Conservation (phyloP, 2,113 vertebrate genomes). For the Chelonoidis abingdonii region DNA sequence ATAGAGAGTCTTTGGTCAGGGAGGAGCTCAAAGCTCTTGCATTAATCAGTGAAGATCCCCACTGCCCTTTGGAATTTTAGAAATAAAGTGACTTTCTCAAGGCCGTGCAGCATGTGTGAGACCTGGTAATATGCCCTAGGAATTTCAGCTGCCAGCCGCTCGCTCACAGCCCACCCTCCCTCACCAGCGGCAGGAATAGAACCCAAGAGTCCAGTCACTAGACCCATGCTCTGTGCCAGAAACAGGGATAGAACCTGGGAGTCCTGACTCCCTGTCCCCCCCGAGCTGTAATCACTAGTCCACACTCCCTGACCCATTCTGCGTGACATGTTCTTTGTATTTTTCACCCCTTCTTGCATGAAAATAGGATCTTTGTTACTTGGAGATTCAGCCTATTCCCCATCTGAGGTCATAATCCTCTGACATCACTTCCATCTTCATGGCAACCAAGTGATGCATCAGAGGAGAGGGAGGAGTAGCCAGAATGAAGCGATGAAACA, state of each 20-base stretch:
- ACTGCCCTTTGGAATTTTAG: background rate
- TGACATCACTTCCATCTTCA: background rate
- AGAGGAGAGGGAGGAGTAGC: background rate
- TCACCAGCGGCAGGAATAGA: background rate
- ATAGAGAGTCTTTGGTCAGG: background rate
- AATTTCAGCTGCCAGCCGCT: background rate
- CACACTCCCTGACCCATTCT: background rate
- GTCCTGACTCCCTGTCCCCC: background rate
- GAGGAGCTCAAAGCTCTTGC: background rate
- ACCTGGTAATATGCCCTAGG: background rate
- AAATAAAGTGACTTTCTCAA: background rate
- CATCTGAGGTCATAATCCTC: background rate
- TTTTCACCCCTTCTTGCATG: background rate
- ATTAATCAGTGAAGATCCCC: background rate
- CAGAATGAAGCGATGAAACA: background rate
- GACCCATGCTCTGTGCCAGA: background rate
- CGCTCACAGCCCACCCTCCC: background rate
- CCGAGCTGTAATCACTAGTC: background rate
- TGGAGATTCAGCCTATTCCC: background rate
- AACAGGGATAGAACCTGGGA: background rate
- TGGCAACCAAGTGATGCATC: background rate
- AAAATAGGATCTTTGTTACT: background rate
- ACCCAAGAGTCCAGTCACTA: background rate
- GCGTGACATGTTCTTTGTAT: background rate
- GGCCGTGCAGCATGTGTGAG: background rate